Evolutionary conservation across 1,140 invertebrate species (phyloP).

Genomic region (Babylonia areolata): DNA sequence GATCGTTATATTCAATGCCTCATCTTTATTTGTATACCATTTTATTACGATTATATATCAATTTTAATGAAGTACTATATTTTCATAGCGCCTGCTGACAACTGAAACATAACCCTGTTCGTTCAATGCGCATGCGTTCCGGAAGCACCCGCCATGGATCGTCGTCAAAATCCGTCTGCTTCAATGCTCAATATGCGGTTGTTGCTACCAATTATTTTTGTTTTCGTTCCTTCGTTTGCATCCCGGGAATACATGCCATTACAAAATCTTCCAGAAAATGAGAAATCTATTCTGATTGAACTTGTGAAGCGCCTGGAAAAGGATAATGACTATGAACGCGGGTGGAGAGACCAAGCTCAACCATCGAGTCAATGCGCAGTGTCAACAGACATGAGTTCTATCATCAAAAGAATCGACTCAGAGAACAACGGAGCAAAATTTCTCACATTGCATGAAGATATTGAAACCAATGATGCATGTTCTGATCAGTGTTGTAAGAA

Average conservation of each 20-base stretch:
- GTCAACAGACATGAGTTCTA: constrained; percentile 45
- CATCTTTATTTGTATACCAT: background rate
- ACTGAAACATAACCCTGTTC: background rate
- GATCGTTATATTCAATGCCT: background rate
- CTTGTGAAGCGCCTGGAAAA: constrained; percentile 27
- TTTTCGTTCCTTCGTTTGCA: constrained; percentile 16
- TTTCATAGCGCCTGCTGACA: background rate
- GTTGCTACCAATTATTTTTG: constrained; percentile 25
- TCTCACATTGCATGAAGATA: constrained; percentile 46
- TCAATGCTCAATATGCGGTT: constrained; percentile 38
- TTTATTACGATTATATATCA: background rate
- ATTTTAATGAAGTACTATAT: background rate
- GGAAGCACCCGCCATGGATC: constrained; percentile 27
- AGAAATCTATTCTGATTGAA: constrained; percentile 30
- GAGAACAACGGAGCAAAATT: constrained; percentile 54
- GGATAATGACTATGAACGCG: background rate
- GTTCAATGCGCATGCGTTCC: constrained; percentile 40
- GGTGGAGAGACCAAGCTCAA: background rate
- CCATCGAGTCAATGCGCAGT: constrained; percentile 20
- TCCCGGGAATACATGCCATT: constrained; percentile 15
- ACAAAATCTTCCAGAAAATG: constrained; percentile 25
- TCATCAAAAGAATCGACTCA: constrained; percentile 61
- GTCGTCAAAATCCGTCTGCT: constrained; percentile 35
- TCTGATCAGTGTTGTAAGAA: constrained; percentile 57
- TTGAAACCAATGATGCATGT: constrained; percentile 51